Evolutionary conservation across 1,140 invertebrate species (phyloP).

Genomic region (Tetramorium parvispinum): DNA sequence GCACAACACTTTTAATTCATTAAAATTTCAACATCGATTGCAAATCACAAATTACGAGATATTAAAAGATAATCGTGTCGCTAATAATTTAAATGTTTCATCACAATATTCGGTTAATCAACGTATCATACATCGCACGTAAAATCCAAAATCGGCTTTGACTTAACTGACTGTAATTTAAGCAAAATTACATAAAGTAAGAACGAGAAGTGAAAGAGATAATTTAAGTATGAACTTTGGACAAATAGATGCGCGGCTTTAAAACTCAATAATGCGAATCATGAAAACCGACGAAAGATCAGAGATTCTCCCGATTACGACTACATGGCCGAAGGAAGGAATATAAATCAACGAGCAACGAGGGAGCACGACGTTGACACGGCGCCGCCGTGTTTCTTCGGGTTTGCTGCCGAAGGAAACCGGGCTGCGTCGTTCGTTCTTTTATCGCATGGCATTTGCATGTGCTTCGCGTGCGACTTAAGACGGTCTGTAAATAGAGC

Average conservation of each 20-base stretch:
- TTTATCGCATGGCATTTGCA: slow-evolving; percentile 45
- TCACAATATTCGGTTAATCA: not conserved
- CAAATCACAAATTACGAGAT: not conserved
- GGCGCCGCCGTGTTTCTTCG: slow-evolving; percentile 3
- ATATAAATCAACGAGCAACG: slow-evolving; percentile 21
- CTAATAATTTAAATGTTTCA: not conserved
- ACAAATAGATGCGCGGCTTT: not conserved
- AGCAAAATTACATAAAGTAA: not conserved
- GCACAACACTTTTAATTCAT: not conserved
- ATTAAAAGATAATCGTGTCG: not conserved
- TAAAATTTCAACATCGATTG: not conserved
- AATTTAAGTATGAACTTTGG: not conserved
- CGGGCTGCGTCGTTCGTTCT: slow-evolving; percentile 1
- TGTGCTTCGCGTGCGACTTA: slow-evolving; percentile 49
- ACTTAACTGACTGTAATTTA: not conserved
- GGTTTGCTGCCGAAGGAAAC: not conserved
- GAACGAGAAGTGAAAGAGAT: not conserved
- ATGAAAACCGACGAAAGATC: not conserved
- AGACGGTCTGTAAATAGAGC: slow-evolving; percentile 48
- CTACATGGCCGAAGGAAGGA: not conserved
- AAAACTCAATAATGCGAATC: not conserved
- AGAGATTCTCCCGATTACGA: not conserved
- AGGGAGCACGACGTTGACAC: slow-evolving; percentile 23
- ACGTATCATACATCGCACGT: not conserved
- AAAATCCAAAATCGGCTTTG: not conserved